Conservation (phyloP, 1,140 invertebrate species). For the Lasioglossum albipes region DNA sequence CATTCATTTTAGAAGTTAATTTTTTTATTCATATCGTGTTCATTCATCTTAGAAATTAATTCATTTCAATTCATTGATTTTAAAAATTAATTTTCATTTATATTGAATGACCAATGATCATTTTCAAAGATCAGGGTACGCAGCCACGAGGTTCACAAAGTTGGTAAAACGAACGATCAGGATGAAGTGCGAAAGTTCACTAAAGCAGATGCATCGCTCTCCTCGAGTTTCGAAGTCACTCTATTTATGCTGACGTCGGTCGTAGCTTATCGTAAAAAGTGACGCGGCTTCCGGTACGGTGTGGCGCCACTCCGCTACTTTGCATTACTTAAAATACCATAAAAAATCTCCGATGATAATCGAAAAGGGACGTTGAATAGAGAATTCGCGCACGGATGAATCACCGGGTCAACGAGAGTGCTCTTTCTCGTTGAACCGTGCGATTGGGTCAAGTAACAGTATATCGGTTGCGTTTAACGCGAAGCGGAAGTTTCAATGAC, state of each 20-base stretch:
- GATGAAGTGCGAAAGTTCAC: too few species aligned
- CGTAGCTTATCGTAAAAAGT: conserved; percentile 28
- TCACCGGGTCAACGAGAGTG: conserved; percentile 39
- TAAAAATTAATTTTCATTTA: too few species aligned
- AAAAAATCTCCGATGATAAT: neutral
- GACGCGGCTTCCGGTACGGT: neutral
- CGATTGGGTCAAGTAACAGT: conserved; percentile 40
- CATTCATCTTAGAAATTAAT: too few species aligned
- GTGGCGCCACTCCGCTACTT: conserved; percentile 17
- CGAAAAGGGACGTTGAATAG: neutral
- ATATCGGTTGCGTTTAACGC: conserved; percentile 27
- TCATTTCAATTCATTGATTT: too few species aligned
- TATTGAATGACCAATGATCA: too few species aligned
- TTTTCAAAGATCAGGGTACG: too few species aligned
- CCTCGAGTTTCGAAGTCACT: conserved; percentile 17
- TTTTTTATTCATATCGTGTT: too few species aligned
- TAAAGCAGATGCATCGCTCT: neutral
- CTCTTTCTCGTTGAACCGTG: conserved; percentile 28
- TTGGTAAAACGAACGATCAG: too few species aligned
- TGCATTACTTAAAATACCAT: conserved; percentile 36
- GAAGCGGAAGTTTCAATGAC: neutral
- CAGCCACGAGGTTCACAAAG: too few species aligned
- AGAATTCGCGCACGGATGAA: conserved; percentile 26
- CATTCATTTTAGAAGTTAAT: too few species aligned
- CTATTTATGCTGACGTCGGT: conserved; percentile 43